Base-by-base conservation (phyloP, 2,113 vertebrate genomes). In the Tetraodon nigroviridis region DNA sequence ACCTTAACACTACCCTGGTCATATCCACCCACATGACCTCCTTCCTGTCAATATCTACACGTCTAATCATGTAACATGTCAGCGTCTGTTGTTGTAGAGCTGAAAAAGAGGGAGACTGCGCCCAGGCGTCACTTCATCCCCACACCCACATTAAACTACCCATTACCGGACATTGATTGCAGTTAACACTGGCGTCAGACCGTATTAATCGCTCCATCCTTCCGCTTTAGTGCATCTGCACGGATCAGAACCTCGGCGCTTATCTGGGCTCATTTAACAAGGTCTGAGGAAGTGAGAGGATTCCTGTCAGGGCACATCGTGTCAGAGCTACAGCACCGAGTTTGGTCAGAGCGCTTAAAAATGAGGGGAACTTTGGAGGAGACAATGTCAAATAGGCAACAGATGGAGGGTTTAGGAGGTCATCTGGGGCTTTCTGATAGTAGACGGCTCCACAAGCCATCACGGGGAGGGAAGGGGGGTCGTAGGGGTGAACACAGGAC, bases 91-190 rank as follows among this genome's bases (percentile, higher is more conserved):
- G 1, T 12, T 37, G 32, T 11, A 11, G 32, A 2, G 7, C 32
- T 37, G 32, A 2, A 37, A 70, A 51, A 64, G 40, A 58, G 46
- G 51, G 42, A 19, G 32, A 6, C 24, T 6, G 8, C 50, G 24
- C 50, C 50, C 13, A 55, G 54, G 68, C 48, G 55, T 64, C 60
- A 59, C 40, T 60, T 47, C 42, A 37, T 55, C 45, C n/a, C n/a
- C n/a, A n/a, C n/a, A n/a, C 69, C 64, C 24, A 63, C 76, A 81
- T 84, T 79, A 77, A 88, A 85, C 66, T 81, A 73, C 57, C 73
- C 73, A 87, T 87, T 83, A 84, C 75, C 50, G 76, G 69, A 82
- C 75, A 85, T 82, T 84, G 83, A 89, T 87, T 85, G 73, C 67
- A 76, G 79, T 83, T 83, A 84, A 83, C 80, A 76, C 81, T 50